Base-by-base conservation (phyloP, 2,888 invertebrate species). In the Trachelus troglodyta region DNA sequence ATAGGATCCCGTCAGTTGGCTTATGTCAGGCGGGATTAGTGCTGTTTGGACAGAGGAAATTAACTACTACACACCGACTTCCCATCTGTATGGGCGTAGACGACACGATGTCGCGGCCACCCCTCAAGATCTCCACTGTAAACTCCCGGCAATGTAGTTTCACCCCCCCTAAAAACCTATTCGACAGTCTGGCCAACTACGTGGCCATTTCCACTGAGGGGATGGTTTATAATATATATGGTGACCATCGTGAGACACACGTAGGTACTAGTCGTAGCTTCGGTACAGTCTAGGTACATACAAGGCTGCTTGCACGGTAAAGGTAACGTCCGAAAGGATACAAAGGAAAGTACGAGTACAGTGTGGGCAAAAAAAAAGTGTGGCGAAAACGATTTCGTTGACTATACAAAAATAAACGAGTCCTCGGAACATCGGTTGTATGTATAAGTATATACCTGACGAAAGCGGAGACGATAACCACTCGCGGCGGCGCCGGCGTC, bases 41-140 rank as follows among this genome's bases (percentile, higher is more conserved):
- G 86, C 89, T 91, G 90, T 91, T 91, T 91, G 90, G 89, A 90
- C 89, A 89, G 90, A 89, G 90, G 89, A 91, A 91, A 91, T 91
- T 91, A 91, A 90, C 90, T 90, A 86, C 90, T 86, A 86, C 86
- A 85, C 82, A 81, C 85, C 81, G 83, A 82, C 74, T 31, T 56
- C 82, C 87, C 86, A 87, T 87, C 85, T 85, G 85, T 84, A 85
- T 87, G 88, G 87, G 89, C 88, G 88, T 88, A 84, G 84, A 85
- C 82, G 85, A 88, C 87, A 87, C 85, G 87, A 85, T 88, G 84
- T 87, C 85, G 85, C 82, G 81, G 79, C 82, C 81, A 81, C 81
- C 85, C 85, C 84, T 85, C 85, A 83, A 83, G 85, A 85, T 85
- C 85, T 85, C 81, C 75, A 75, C 81, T 79, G 34, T 86, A 81